Evolutionary conservation across 1,140 invertebrate genomes (phyloP).

Genomic region (Onthophagus taurus): DNA sequence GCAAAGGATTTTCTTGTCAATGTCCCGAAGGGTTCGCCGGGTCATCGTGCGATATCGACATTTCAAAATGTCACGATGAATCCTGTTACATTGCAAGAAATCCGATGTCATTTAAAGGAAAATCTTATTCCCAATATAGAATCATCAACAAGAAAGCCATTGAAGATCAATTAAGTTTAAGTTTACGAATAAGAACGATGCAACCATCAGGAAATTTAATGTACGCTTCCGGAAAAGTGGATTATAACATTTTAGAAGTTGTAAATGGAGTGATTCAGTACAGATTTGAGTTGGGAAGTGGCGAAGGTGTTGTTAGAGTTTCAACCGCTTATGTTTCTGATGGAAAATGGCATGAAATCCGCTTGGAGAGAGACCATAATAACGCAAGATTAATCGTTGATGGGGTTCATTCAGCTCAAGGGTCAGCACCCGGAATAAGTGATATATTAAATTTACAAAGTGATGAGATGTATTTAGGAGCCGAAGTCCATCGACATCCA

Average conservation of each 20-base stretch:
- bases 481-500: slow-evolving; percentile 66
- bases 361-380: slow-evolving; percentile 70
- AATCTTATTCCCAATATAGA: slow-evolving; percentile 74
- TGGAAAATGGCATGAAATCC: slow-evolving; percentile 83
- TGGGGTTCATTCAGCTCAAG: slow-evolving; percentile 63
- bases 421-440: slow-evolving; percentile 69
- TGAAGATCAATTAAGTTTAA: slow-evolving; percentile 71
- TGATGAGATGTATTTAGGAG: slow-evolving; percentile 76
- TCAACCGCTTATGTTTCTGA: slow-evolving; percentile 68
- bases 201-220: slow-evolving; percentile 79
- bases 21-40: slow-evolving; percentile 68
- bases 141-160: slow-evolving; percentile 63
- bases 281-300: slow-evolving; percentile 82
- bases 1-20: slow-evolving; percentile 62
- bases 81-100: slow-evolving; percentile 57
- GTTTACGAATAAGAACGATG: slow-evolving; percentile 72
- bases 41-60: slow-evolving; percentile 54
- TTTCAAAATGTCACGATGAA: slow-evolving; percentile 53
- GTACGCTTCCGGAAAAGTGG: slow-evolving; percentile 74
- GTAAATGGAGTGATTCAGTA: slow-evolving; percentile 78
- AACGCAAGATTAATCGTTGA: slow-evolving; percentile 72
- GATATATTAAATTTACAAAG: slow-evolving; percentile 80
- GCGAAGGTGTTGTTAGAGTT: slow-evolving; percentile 76
- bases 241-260: slow-evolving; percentile 83
- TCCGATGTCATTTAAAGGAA: slow-evolving; percentile 73